A percentile compares a stretch with the other conserved stretches of the same genome.
Evolutionary conservation across 2,113 vertebrate species (phyloP).

Genomic region (Acanthisitta chloris): DNA sequence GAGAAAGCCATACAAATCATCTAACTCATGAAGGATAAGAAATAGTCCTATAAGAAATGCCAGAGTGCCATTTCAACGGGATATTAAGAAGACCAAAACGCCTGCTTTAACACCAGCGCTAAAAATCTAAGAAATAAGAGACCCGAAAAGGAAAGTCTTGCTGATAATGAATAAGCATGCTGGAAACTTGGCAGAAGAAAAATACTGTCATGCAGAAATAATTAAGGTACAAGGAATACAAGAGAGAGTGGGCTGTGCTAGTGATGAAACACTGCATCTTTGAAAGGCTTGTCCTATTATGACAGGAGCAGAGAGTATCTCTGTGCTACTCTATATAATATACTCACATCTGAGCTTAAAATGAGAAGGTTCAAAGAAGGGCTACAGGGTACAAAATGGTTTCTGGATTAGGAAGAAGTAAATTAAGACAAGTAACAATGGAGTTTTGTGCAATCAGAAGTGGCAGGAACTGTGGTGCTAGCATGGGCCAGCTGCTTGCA

Average conservation of each 20-base stretch:
- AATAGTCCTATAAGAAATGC: background rate
- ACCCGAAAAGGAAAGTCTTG: background rate
- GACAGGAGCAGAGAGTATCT: background rate
- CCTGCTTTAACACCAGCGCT: background rate
- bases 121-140: background rate
- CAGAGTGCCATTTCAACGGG: background rate
- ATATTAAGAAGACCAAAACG: background rate
- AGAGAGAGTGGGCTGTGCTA: background rate
- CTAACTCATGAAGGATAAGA: background rate
- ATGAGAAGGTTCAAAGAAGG: background rate
- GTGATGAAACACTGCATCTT: background rate
- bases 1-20: background rate
- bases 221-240: background rate
- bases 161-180: rapidly evolving
- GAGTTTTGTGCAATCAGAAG: background rate
- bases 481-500: rapidly evolving
- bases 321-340: background rate
- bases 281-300: background rate
- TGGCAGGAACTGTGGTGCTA: rapidly evolving
- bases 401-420: background rate
- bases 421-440: rapidly evolving
- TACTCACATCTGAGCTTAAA: background rate
- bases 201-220: background rate
- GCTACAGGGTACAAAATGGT: background rate
- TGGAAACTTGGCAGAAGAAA: background rate